Evolutionary conservation across 2,113 vertebrate genomes (phyloP).

Genomic region (Rhegmatorhina hoffmannsi): DNA sequence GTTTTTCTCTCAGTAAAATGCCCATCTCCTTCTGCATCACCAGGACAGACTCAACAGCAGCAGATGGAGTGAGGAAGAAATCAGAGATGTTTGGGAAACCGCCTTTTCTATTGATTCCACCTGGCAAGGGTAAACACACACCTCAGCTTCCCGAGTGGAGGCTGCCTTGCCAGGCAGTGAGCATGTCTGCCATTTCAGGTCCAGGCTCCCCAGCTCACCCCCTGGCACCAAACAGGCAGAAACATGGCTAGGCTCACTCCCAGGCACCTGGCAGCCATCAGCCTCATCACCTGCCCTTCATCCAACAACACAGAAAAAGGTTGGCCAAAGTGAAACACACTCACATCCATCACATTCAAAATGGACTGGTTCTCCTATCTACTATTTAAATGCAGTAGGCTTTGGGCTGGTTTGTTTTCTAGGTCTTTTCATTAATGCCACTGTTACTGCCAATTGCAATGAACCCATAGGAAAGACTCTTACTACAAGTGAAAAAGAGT

Average conservation of each 20-base stretch:
- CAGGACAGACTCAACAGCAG: background rate
- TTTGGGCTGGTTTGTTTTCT: background rate
- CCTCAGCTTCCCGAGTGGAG: background rate
- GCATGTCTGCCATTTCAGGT: background rate
- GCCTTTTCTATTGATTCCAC: background rate
- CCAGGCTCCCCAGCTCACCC: background rate
- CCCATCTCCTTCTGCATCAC: background rate
- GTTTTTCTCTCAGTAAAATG: background rate
- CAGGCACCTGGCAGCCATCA: background rate
- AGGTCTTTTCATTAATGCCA: background rate
- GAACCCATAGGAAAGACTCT: background rate
- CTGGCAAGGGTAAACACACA: background rate
- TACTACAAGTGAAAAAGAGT: background rate
- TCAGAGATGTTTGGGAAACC: background rate
- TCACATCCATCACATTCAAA: background rate
- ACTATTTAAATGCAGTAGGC: background rate
- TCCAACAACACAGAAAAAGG: background rate
- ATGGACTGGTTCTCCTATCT: background rate
- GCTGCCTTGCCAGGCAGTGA: background rate
- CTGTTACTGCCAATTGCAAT: background rate
- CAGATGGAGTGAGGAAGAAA: background rate
- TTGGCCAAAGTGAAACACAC: background rate
- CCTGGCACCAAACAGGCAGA: background rate
- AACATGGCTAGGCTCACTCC: rapidly evolving
- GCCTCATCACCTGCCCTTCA: background rate